Percentiles rank a stretch among this genome's conserved stretches.
These are phyloP conservation scores for Drosophila limbata DNA, from an alignment of 2,888 invertebrate species.

Conservation along the genomic window DNA sequence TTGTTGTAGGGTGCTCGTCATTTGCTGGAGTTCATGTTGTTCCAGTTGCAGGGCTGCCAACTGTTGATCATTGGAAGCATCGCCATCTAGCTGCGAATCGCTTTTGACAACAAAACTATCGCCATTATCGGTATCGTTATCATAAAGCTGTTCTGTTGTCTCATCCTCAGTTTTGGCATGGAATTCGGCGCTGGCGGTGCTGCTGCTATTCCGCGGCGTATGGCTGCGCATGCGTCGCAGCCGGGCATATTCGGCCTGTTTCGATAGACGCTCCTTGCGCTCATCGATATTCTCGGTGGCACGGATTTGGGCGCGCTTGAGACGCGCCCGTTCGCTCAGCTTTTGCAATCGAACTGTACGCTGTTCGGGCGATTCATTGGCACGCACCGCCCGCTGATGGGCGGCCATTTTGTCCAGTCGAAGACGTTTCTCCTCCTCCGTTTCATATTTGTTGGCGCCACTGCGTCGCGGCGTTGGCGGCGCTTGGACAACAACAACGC, in stretches of 20 bases:
- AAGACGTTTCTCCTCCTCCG: conserved; percentile 83
- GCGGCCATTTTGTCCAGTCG: conserved; percentile 85
- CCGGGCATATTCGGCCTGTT: conserved; percentile 85
- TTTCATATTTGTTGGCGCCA: conserved; percentile 84
- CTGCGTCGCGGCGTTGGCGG: conserved; percentile 73
- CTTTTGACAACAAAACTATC: conserved; percentile 65
- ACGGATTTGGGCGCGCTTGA: conserved; percentile 83
- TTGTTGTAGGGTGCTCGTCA: conserved; percentile 51
- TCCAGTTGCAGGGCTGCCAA: conserved; percentile 62
- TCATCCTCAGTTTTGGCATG: conserved; percentile 72
- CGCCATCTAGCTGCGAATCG: conserved; percentile 63
- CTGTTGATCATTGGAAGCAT: conserved; percentile 63
- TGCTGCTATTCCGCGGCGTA: conserved; percentile 81
- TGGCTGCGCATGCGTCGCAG: conserved; percentile 83
- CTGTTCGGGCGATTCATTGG: conserved; percentile 84
- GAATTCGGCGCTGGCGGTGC: conserved; percentile 72
- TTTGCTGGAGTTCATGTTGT: conserved; percentile 72
- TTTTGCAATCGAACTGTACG: conserved; percentile 82
- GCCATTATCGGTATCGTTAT: conserved; percentile 55
- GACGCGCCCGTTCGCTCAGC: conserved; percentile 84
- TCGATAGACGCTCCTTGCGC: conserved; percentile 83
- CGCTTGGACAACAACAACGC: conserved; percentile 12
- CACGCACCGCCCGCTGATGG: conserved; percentile 83
- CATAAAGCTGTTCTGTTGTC: conserved; percentile 79
- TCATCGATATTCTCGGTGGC: conserved; percentile 83